These are phyloP conservation scores for Orcinus orca DNA, from an alignment of 2,113 vertebrate species.

Conservation along the genomic window DNA sequence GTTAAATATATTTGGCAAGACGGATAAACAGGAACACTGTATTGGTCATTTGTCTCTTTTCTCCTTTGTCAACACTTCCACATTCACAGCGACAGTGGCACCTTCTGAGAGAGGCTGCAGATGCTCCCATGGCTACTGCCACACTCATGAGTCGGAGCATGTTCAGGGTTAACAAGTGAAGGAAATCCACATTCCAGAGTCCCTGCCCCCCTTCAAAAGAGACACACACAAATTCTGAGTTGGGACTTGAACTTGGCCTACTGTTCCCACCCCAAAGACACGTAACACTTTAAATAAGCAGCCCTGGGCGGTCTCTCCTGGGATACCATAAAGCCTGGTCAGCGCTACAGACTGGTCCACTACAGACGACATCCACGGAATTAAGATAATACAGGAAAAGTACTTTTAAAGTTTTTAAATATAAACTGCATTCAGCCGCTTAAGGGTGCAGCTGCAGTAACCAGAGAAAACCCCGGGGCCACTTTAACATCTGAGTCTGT, in stretches of 20 bases:
- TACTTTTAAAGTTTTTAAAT: not conserved
- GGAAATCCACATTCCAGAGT: conserved; percentile 60
- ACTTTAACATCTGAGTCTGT: not conserved
- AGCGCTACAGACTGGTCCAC: not conserved
- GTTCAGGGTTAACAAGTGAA: conserved; percentile 60
- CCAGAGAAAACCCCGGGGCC: not conserved
- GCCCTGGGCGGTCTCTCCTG: not conserved
- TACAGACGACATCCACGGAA: not conserved
- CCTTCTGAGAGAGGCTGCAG: conserved; percentile 62
- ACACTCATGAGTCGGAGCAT: conserved; percentile 50
- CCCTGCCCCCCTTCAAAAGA: conserved; percentile 66
- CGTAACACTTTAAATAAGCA: not conserved
- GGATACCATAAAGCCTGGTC: not conserved
- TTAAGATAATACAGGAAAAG: not conserved
- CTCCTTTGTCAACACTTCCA: conserved; percentile 32
- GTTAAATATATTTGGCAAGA: not conserved
- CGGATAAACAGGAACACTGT: not conserved
- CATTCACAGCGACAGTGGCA: conserved; percentile 60
- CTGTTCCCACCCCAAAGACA: conserved; percentile 34
- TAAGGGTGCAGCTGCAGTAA: not conserved
- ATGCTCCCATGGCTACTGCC: conserved; percentile 50
- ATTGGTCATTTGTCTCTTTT: conserved; percentile 29
- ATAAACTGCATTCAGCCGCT: not conserved
- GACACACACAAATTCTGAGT: conserved; percentile 65
- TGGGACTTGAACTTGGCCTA: conserved; percentile 64